Evolutionary conservation across 2,113 vertebrate genomes (phyloP).

Genomic region (Phocoena sinus): DNA sequence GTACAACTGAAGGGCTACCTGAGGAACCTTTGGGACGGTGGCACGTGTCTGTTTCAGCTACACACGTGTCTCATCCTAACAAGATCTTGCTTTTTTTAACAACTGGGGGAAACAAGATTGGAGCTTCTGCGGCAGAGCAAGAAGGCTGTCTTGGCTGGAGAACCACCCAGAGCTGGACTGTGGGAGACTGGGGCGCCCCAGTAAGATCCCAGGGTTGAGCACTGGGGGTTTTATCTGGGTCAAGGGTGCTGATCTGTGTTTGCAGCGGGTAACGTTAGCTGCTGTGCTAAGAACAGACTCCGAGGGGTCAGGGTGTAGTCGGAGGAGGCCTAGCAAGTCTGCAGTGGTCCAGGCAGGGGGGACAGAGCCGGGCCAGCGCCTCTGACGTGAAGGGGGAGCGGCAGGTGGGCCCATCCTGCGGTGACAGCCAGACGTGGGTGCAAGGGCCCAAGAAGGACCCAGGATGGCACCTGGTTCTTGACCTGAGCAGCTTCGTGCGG

Average conservation of each 20-base stretch:
- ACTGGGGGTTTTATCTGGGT: rapidly evolving
- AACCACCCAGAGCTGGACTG: rapidly evolving
- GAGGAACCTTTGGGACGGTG: rapidly evolving
- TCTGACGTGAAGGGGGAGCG: too few species aligned
- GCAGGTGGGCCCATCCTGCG: too few species aligned
- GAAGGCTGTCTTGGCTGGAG: too few species aligned
- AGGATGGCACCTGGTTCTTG: background rate
- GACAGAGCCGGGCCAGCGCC: background rate
- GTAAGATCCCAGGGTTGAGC: background rate
- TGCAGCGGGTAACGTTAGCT: rapidly evolving
- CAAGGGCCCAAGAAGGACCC: background rate
- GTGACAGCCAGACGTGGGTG: too few species aligned
- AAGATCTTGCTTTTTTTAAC: too few species aligned
- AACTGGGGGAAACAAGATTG: rapidly evolving
- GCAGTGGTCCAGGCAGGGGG: background rate
- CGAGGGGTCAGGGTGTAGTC: too few species aligned
- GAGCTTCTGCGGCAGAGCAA: rapidly evolving
- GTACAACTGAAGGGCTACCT: rapidly evolving
- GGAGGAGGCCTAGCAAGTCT: rapidly evolving
- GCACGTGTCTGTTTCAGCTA: rapidly evolving
- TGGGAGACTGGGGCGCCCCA: background rate
- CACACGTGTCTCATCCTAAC: rapidly evolving
- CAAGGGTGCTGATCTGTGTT: rapidly evolving
- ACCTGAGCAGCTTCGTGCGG: background rate
- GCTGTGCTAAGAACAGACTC: background rate